Evolutionary conservation across 2,888 invertebrate genomes (phyloP).

Genomic region (Heliconius charithonia): DNA sequence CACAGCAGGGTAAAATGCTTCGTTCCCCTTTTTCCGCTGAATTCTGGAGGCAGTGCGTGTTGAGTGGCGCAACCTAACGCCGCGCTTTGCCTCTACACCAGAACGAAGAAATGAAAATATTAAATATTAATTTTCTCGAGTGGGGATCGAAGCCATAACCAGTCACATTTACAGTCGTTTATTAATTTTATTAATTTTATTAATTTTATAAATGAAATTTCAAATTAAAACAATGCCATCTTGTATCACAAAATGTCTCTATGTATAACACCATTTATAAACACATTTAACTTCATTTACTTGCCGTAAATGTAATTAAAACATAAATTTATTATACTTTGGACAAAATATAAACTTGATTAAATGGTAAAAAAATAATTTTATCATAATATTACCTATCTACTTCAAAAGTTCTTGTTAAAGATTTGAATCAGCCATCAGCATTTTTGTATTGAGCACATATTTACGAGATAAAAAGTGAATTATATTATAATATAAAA

Average conservation of each 20-base stretch:
- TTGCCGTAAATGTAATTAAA: neutral
- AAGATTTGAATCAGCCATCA: too few relatives aligned
- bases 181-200: too few relatives aligned
- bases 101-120: neutral
- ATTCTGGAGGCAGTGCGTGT: neutral
- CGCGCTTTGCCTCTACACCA: neutral
- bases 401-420: too few relatives aligned
- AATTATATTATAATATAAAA: too few relatives aligned
- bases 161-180: neutral
- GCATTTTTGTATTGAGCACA: too few relatives aligned
- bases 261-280: neutral
- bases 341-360: neutral
- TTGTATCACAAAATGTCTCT: neutral
- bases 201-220: neutral
- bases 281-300: too few relatives aligned
- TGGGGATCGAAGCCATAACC: neutral
- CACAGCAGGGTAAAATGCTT: neutral
- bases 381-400: neutral
- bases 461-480: too few relatives aligned
- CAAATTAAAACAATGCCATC: neutral
- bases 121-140: neutral
- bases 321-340: too few relatives aligned
- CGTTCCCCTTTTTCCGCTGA: too few relatives aligned
- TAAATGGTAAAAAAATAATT: neutral
- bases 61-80: neutral